Evolutionary conservation across 1,140 invertebrate species (phyloP).

Genomic region (Magallana ariakensis): DNA sequence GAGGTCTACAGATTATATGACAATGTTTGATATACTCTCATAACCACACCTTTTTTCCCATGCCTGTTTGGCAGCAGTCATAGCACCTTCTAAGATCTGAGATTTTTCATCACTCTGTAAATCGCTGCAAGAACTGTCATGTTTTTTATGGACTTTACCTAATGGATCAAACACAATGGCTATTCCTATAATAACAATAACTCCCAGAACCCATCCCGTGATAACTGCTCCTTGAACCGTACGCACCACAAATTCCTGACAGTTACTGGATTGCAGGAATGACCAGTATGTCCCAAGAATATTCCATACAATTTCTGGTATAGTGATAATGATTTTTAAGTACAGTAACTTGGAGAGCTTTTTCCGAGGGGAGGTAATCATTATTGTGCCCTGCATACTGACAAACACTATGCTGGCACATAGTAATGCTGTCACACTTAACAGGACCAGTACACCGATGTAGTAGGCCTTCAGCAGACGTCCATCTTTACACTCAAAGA

Average conservation of each 20-base stretch:
- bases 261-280: constrained; percentile 80
- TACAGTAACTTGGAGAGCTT: constrained; percentile 78
- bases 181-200: constrained; percentile 87
- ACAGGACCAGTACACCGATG: constrained; percentile 72
- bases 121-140: constrained; percentile 44
- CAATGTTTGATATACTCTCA: too few relatives aligned
- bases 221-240: constrained; percentile 84
- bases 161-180: constrained; percentile 90
- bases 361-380: constrained; percentile 74
- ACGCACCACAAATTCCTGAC: constrained; percentile 66
- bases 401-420: constrained; percentile 72
- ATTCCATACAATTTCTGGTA: constrained; percentile 89
- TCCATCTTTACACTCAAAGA: constrained; percentile 61
- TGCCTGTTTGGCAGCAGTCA: constrained; percentile 76
- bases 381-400: constrained; percentile 79
- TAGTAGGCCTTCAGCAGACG: constrained; percentile 67
- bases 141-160: constrained; percentile 70
- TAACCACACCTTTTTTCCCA: constrained; percentile 80
- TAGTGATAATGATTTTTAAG: constrained; percentile 82
- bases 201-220: constrained; percentile 89
- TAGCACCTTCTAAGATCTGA: constrained; percentile 43
- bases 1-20: too few relatives aligned
- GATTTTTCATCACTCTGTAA: constrained; percentile 48
- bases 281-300: constrained; percentile 90
- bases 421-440: constrained; percentile 72